Percentiles rank a stretch among this genome's conserved stretches.
phyloP scores from a whole-genome alignment of 23 tunicate genomes.

The Styela clava region DNA sequence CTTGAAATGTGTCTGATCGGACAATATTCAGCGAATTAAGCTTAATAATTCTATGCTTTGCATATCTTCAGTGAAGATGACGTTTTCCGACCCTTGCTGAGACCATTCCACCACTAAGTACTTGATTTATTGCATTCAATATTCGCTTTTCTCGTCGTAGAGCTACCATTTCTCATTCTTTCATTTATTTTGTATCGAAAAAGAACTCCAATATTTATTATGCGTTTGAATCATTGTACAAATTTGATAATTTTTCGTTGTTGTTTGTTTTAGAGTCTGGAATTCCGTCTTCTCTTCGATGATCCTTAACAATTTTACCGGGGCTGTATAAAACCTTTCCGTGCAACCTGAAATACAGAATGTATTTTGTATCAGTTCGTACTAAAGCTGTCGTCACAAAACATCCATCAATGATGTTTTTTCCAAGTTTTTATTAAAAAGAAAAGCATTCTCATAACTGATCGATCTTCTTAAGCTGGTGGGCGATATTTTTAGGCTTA shows the following conservation, averaged over 20 bases:
- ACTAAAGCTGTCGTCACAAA: neutral
- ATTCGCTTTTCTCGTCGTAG: no score
- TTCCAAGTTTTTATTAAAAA: no score
- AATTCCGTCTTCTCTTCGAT: conserved; percentile 3
- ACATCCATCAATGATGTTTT: neutral
- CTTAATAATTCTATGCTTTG: neutral
- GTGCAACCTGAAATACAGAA: neutral
- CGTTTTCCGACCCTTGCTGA: neutral
- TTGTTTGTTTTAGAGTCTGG: neutral
- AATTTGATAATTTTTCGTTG: neutral
- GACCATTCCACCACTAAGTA: no score
- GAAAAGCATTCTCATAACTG: no score
- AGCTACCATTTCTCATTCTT: no score
- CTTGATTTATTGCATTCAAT: no score
- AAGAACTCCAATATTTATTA: neutral
- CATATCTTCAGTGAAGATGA: neutral
- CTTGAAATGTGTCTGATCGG: no score
- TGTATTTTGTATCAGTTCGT: neutral
- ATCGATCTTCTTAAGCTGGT: no score
- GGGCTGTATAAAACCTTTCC: neutral
- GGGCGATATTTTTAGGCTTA: no score
- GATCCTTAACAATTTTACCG: conserved; percentile 5
- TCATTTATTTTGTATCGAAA: neutral
- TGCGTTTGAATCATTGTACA: neutral
- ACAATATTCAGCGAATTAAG: neutral